Conservation (phyloP, 1,140 invertebrate species). For the Lepidostoma basale region DNA sequence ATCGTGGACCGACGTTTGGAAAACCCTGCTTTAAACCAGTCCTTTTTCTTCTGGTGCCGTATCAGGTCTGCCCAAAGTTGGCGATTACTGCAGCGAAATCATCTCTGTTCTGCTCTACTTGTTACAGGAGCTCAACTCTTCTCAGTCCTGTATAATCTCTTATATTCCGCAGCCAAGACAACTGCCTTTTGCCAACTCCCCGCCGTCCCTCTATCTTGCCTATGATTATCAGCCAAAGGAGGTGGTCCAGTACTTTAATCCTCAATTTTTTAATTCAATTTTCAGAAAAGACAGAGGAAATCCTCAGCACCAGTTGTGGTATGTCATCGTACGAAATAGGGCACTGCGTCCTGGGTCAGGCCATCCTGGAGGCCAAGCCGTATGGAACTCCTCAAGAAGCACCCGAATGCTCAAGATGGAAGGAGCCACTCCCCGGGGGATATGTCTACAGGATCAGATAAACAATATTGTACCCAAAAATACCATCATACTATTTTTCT, state of each 20-base stretch:
- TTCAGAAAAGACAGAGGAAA: slow-evolving; percentile 4
- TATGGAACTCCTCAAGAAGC: slow-evolving; percentile 14
- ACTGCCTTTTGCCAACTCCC: no score
- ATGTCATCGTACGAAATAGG: slow-evolving; percentile 7
- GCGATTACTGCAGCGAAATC: no score
- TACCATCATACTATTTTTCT: no score
- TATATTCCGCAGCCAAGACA: no score
- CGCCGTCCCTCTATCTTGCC: no score
- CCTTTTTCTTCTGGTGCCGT: not conserved
- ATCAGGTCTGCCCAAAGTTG: no score
- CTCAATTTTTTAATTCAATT: not conserved
- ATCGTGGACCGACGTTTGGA: not conserved
- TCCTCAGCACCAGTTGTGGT: slow-evolving; percentile 13
- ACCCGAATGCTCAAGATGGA: slow-evolving; percentile 21
- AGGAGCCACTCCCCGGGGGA: not conserved
- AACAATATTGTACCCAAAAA: no score
- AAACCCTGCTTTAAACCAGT: not conserved
- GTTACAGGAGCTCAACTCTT: not conserved
- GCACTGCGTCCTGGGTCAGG: slow-evolving; percentile 10
- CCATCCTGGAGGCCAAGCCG: slow-evolving; percentile 29
- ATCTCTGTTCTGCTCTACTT: not conserved
- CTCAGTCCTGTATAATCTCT: not conserved
- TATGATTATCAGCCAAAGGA: no score
- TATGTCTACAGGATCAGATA: slow-evolving; percentile 27
- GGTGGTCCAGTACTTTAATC: not conserved